Base-by-base conservation (phyloP, 64 coral and sea anemone species). In the Montipora sp. region DNA sequence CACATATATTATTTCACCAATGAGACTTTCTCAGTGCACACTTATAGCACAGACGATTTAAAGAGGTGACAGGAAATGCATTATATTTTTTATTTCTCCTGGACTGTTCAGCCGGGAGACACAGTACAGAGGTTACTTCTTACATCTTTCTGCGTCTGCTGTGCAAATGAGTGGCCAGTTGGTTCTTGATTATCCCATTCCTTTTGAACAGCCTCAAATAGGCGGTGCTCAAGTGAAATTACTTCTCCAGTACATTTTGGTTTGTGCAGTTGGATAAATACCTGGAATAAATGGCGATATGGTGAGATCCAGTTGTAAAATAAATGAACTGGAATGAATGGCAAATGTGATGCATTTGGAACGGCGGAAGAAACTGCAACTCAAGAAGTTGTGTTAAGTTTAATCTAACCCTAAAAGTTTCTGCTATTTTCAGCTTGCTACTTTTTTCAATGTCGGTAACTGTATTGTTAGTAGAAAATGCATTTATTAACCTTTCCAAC, bases 71-170 rank as follows among this genome's bases (percentile, higher is more conserved):
- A 63, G 60, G 60, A 63, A 6, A 57, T 63, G 14, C 60, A 0
- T 55, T 55, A 10, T 36, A 55, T 55, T 55, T 55, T 55, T 55
- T 55, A 55, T 10, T 55, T 55, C 6, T 55, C 51, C 1, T 55
- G 51, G 51, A 55, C 51, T 55, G 10, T 55, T 55, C 5, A 5
- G 51, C 10, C 51, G 12, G 11, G 61, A 66, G 61, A 66, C 16
- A 14, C 11, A 18, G 4, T 15, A n/a, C 68, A 5, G 14, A 71
- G 68, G 4, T 71, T 55, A 12, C 21, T 75, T 89, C 92, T 73
- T 89, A 99, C 97, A 81, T 99, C 97, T 87, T 99, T 99, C 77
- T 96, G 97, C 21, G 90, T 85, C 87, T 99, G 97, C 19, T 87
- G 90, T 15, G 97, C 80, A 67, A 96, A 94, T 13, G 83, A 74